These are phyloP conservation scores for Pteropus alecto DNA, from an alignment of 2,113 vertebrate genomes.

Conservation along the genomic window DNA sequence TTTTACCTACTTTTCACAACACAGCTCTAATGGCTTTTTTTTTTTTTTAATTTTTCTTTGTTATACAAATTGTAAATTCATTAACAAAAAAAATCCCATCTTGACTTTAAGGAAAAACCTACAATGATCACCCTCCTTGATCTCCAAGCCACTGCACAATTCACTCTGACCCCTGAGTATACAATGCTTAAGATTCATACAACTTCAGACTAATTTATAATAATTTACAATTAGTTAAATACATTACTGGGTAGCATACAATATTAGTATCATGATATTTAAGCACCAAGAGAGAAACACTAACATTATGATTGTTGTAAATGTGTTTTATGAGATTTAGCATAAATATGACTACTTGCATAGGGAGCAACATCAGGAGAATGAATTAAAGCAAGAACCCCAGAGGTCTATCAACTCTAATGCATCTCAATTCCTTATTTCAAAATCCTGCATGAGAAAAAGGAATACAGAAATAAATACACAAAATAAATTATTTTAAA, in stretches of 20 bases:
- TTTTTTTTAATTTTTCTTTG: not conserved
- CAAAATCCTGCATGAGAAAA: not conserved
- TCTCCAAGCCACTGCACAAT: not conserved
- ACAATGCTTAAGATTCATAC: not conserved
- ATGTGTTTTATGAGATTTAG: not conserved
- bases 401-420: not conserved
- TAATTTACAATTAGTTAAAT: not conserved
- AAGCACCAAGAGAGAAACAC: not conserved
- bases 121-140: not conserved
- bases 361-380: not conserved
- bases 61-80: not conserved
- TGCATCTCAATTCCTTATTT: not conserved
- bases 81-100: not conserved
- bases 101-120: not conserved
- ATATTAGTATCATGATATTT: not conserved
- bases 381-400: not conserved
- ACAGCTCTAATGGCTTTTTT: not conserved
- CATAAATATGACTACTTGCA: not conserved
- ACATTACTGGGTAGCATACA: not conserved
- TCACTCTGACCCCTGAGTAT: not conserved
- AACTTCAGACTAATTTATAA: not conserved
- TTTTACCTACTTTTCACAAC: not conserved
- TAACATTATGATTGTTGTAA: not conserved
- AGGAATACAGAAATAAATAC: not conserved
- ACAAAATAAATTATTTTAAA: conserved; percentile 31